A percentile compares a stretch with the other conserved stretches of the same genome.
Evolutionary conservation across 2,113 vertebrate species (phyloP).

Genomic region (Corythaixoides concolor): DNA sequence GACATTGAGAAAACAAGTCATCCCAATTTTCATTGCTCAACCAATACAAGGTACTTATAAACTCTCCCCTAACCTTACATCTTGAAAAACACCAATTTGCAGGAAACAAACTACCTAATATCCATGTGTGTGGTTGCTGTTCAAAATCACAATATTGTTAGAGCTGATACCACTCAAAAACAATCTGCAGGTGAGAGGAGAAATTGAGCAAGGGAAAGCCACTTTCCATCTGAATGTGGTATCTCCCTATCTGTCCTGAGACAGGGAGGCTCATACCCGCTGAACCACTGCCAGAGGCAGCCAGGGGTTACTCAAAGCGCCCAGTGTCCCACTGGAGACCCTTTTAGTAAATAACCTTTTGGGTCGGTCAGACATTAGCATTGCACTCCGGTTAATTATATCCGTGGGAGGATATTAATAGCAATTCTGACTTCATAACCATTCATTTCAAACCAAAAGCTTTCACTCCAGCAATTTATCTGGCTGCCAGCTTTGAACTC

Average conservation of each 20-base stretch:
- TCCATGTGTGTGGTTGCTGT: slow-evolving; percentile 11
- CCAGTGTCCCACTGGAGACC: background rate
- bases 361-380: background rate
- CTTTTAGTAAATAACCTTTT: background rate
- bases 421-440: background rate
- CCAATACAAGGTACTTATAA: background rate
- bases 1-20: background rate
- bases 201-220: slow-evolving; percentile 6
- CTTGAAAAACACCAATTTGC: background rate
- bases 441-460: slow-evolving; percentile 1
- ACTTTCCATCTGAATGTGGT: background rate
- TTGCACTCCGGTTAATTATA: background rate
- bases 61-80: background rate
- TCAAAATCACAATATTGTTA: background rate
- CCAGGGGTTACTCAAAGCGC: background rate
- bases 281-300: fast-evolving
- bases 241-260: background rate
- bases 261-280: background rate
- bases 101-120: slow-evolving; percentile 4
- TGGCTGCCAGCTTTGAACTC: background rate
- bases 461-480: background rate
- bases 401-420: slow-evolving; percentile 12
- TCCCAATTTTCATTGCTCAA: background rate
- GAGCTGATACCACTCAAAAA: background rate
- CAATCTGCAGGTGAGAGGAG: slow-evolving; percentile 1